These are phyloP conservation scores for Drosophila dunni DNA, from an alignment of 1,140 invertebrate species.

Conservation along the genomic window DNA sequence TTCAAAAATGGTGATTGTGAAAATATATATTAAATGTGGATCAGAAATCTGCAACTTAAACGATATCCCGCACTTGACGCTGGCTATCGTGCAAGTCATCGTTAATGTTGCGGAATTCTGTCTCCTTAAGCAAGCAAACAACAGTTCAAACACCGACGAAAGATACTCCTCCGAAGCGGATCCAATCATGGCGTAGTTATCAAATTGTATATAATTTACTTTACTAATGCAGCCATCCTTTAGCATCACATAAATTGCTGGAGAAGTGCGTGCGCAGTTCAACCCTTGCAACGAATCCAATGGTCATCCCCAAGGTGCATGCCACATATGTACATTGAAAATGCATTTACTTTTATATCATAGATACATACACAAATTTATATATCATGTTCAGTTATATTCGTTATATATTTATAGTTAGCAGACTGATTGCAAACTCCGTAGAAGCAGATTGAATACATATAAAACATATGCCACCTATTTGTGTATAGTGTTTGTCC, in stretches of 20 bases:
- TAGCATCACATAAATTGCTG: neutral
- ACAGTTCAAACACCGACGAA: neutral
- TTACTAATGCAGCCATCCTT: neutral
- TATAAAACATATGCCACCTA: neutral
- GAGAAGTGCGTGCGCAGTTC: neutral
- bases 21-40: neutral
- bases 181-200: neutral
- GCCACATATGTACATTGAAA: neutral
- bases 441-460: neutral
- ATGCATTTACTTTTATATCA: neutral
- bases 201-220: neutral
- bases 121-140: neutral
- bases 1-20: neutral
- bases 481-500: neutral
- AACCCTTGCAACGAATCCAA: neutral
- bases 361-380: slow-evolving; percentile 10
- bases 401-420: slow-evolving; percentile 5
- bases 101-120: slow-evolving; percentile 46
- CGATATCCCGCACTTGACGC: slow-evolving; percentile 45
- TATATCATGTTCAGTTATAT: slow-evolving; percentile 27
- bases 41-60: slow-evolving; percentile 41
- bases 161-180: neutral
- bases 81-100: slow-evolving; percentile 50
- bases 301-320: neutral
- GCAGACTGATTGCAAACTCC: neutral